phyloP scores from a whole-genome alignment of 1,140 invertebrate genomes.

The Aphaenogaster ashmeadi region DNA sequence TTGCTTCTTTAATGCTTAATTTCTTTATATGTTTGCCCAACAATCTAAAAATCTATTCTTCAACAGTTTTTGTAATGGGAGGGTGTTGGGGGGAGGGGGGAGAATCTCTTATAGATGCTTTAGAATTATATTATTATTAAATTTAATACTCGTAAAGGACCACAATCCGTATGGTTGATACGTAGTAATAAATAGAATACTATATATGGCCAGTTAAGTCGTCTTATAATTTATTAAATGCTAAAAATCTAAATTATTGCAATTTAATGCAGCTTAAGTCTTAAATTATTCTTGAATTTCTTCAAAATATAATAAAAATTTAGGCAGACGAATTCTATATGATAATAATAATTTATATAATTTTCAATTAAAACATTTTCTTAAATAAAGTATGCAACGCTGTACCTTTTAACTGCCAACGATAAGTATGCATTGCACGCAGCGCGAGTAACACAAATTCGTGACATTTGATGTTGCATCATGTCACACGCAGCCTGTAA shows the following conservation, averaged over 20 bases:
- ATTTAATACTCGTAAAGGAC: too few relatives aligned
- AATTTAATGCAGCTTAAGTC: not conserved
- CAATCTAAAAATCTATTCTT: too few relatives aligned
- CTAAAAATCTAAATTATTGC: not conserved
- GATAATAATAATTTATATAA: not conserved
- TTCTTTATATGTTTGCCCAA: not conserved
- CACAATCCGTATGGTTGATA: too few relatives aligned
- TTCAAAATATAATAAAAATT: not conserved
- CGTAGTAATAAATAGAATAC: too few relatives aligned
- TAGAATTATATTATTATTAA: too few relatives aligned
- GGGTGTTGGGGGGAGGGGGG: too few relatives aligned
- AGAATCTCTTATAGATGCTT: too few relatives aligned
- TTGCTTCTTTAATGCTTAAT: not conserved
- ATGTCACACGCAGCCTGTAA: slow-evolving; percentile 63
- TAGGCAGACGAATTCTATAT: not conserved
- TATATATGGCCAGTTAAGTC: too few relatives aligned
- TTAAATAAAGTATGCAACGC: not conserved
- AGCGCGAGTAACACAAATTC: slow-evolving; percentile 27
- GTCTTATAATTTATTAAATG: too few relatives aligned
- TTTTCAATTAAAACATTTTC: not conserved
- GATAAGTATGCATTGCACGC: slow-evolving; percentile 1
- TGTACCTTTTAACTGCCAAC: slow-evolving; percentile 45
- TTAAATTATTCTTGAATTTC: not conserved
- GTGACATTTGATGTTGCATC: slow-evolving; percentile 62
- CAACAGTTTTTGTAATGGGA: too few relatives aligned